Evolutionary conservation across 1,140 invertebrate species (phyloP).

Genomic region (Dinoponera quadriceps): DNA sequence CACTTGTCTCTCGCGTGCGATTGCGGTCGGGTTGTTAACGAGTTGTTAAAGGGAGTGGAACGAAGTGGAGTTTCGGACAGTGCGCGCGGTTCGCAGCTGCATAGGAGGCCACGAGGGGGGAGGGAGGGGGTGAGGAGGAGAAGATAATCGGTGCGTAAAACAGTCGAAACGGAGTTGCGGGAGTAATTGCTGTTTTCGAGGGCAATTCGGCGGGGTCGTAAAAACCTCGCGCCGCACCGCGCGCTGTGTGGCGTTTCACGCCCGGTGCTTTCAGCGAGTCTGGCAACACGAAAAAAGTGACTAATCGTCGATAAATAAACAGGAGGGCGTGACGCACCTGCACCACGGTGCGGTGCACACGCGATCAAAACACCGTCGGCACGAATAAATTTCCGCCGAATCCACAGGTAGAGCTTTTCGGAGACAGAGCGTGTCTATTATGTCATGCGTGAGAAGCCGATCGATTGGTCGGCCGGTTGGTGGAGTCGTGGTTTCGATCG

Average conservation of each 20-base stretch:
- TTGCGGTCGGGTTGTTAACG: constrained; percentile 43
- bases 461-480: no score
- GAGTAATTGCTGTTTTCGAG: constrained; percentile 65
- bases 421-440: not conserved
- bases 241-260: constrained; percentile 29
- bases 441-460: not conserved
- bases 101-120: not conserved
- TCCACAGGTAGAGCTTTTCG: constrained; percentile 24
- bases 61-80: constrained; percentile 17
- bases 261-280: constrained; percentile 46
- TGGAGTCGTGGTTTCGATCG: no score
- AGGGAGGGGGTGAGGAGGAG: not conserved
- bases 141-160: constrained; percentile 63
- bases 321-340: constrained; percentile 69
- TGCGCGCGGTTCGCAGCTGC: not conserved
- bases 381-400: constrained; percentile 49
- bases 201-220: constrained; percentile 45
- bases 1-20: constrained; percentile 34
- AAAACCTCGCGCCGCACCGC: not conserved
- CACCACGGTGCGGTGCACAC: constrained; percentile 63
- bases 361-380: constrained; percentile 49
- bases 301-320: constrained; percentile 72
- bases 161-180: constrained; percentile 55
- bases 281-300: constrained; percentile 58
- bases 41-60: constrained; percentile 50